Conservation (phyloP, 2,113 vertebrate species). For the Elaphurus davidianus region DNA sequence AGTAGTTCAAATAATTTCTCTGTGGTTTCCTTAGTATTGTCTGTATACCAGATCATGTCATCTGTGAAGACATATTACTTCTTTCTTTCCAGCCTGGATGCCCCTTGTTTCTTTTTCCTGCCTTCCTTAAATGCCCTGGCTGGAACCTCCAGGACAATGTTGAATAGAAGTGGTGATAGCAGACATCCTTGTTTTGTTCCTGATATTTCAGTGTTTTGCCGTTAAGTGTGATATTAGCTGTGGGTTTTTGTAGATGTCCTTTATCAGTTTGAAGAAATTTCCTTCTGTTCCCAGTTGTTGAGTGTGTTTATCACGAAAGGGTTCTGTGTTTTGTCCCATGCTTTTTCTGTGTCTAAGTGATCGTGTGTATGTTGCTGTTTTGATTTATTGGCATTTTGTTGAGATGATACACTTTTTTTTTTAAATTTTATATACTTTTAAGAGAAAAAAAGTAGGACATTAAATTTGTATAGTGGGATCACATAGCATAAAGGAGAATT, state of each 20-base stretch:
- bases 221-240: background rate
- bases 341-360: background rate
- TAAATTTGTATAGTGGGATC: background rate
- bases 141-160: background rate
- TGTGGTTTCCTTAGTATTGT: background rate
- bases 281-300: background rate
- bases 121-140: background rate
- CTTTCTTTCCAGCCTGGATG: background rate
- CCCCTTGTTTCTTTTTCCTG: background rate
- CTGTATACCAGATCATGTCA: background rate
- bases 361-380: background rate
- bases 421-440: background rate
- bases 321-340: background rate
- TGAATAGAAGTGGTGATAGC: background rate
- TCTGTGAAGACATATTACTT: background rate
- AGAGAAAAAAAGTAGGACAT: background rate
- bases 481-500: background rate
- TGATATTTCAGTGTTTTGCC: background rate
- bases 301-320: background rate
- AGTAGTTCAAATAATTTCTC: background rate
- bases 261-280: background rate
- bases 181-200: background rate
- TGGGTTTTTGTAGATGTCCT: background rate
- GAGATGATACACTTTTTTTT: background rate
- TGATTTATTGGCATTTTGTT: background rate